A percentile compares a stretch with the other conserved stretches of the same genome.
phyloP scores from a whole-genome alignment of 2,888 invertebrate genomes.

The Drosophila anomelani region DNA sequence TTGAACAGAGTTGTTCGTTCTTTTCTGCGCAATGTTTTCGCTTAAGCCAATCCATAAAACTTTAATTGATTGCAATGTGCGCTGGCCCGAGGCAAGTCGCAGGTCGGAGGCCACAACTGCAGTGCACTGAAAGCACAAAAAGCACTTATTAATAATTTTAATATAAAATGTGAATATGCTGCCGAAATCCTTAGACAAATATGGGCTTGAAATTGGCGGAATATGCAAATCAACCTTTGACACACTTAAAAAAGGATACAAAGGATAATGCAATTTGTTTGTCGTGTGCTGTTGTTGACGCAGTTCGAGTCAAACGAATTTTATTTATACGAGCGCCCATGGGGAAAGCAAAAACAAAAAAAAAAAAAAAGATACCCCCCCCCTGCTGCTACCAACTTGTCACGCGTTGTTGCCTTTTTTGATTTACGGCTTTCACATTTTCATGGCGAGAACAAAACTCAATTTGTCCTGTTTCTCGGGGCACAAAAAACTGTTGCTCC shows the following conservation, averaged over 20 bases:
- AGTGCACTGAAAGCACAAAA: neutral
- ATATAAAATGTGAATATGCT: neutral
- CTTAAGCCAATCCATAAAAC: constrained; percentile 2
- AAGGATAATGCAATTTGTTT: constrained; percentile 1
- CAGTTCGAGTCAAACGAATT: constrained; percentile 8
- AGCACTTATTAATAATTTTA: neutral
- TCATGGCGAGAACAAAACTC: constrained; percentile 27
- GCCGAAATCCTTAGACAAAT: neutral
- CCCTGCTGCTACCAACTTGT: constrained; percentile 12
- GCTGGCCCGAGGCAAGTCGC: neutral
- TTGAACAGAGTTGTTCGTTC: too few species aligned
- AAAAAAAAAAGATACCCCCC: too few species aligned
- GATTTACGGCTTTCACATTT: constrained; percentile 30
- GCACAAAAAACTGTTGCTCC: constrained; percentile 36
- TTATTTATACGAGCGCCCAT: constrained; percentile 11
- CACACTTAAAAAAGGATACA: neutral
- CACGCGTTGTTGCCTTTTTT: constrained; percentile 16
- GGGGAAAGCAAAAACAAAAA: constrained; percentile 10
- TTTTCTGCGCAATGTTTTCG: neutral
- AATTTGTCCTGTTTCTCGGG: constrained; percentile 27
- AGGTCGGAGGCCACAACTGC: neutral
- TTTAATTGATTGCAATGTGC: constrained; percentile 11
- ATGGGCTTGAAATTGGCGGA: neutral
- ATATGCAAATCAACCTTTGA: neutral
- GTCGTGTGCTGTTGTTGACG: neutral